Base-by-base conservation (phyloP, 2,113 vertebrate species). In the Gallinago jamesoni region DNA sequence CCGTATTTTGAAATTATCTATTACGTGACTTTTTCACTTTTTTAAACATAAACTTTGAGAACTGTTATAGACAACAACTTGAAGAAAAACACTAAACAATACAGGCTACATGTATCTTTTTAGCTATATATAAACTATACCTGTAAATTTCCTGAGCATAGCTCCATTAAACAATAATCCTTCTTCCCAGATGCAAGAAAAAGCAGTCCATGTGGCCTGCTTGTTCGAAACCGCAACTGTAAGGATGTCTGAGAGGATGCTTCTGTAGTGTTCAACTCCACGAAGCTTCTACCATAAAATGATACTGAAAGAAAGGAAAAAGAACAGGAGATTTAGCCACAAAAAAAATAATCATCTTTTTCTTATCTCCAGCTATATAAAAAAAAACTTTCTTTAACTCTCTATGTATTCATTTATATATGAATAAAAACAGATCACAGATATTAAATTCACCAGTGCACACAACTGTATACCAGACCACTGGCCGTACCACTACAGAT, bases 261-360 rank as follows among this genome's bases (percentile, higher is more conserved):
- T 92, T 99, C 98, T 48, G 85, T 60, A 83, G 97, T 93, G 67
- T 98, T 99, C 92, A 99, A 94, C 78, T 98, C 98, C 77, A 99
- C 98, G 84, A 98, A 99, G 78, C 99, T 98, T 93, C 99, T 97
- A 13, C 99, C 99, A 35, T 98, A 99, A 97, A 99, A 99, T 6
- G 98, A 99, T 64, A 97, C 99, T 99, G 88, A 83, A 96, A 94
- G 31, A 92, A 84, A 37, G 35, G 13, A 63, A 70, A 79, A 75
- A 23, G 83, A 67, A 87, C 11, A 63, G 15, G 18, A 47, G n/a
- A 66, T 14, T 81, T 35, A 88, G 62, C n/a, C 68, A 66, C 47
- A 20, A 20, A 41, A 9, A 41, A n/a, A 33, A 9, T 19, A 10
- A 2, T 7, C 12, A 39, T 48, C 35, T 50, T 45, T 41, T 50